Evolutionary conservation across 1,140 invertebrate genomes (phyloP), one percentile per base, ranked within the genome.

Genomic region (Hylyphantes graminicola): DNA sequence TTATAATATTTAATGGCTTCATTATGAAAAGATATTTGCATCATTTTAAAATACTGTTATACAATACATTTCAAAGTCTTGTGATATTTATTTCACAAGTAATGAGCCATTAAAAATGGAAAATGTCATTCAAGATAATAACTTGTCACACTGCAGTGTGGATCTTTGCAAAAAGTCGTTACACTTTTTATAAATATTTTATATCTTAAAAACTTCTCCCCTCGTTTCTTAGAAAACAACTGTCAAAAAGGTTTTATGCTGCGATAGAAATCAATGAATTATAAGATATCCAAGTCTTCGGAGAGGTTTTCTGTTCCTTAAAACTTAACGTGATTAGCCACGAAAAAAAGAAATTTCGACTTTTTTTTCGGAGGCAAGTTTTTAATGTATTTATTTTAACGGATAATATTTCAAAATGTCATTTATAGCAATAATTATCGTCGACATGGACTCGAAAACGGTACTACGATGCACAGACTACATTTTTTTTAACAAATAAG

Each of bases 381-480:
- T 53, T 54, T 80, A 73, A 73, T 81, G 79, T 81, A 81, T 81
- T 81, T 81, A 72, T 50, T 81, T 81, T 73, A 63, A 17, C 55
- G 50, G 79, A 72, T 81, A 81, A 81, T 81, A 81, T 81, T 73
- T 81, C 79, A 81, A 73, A 73, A 53, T 81, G 79, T 81, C 79
- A 81, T 67, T 81, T 81, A 81, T 81, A 81, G 67, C 79, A 81
- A 81, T 81, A 81, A 81, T 81, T 81, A 81, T 81, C 57, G 17
- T 11, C 21, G 79, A 81, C 79, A 73, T 48, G 48, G 7, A 57
- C 48, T 67, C 35, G 67, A 81, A 73, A 81, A 73, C 12, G 55
- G 54, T 73, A 53, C 55, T 11, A 61, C 21, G 17, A 21, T 10
- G 13, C 53, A 63, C 63, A 19, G 48, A 73, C 72, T 80, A 76